Percentiles rank a stretch among this genome's conserved stretches.
These are phyloP conservation scores for Taeniopygia guttata DNA, from an alignment of 2,797 vertebrate genomes.

Conservation along the genomic window DNA sequence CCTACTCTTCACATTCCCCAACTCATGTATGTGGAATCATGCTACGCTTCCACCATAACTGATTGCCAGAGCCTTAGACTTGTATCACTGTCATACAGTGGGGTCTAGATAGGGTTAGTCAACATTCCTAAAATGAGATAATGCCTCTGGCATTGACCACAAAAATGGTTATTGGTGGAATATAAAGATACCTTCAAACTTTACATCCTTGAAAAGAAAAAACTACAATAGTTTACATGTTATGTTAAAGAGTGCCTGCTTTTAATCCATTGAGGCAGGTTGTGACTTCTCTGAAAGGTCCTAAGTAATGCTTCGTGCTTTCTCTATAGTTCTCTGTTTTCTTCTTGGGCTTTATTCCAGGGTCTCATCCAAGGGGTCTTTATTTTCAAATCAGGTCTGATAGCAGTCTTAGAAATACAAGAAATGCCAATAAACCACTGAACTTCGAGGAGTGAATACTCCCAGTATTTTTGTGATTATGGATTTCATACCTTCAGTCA, in stretches of 20 bases:
- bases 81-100: background rate
- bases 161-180: background rate
- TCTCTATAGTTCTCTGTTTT: background rate
- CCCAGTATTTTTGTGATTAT: background rate
- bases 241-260: background rate
- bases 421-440: background rate
- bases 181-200: background rate
- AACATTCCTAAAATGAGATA: background rate
- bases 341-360: background rate
- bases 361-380: background rate
- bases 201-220: background rate
- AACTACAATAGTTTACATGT: accelerated
- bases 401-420: background rate
- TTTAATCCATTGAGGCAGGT: background rate
- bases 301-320: background rate
- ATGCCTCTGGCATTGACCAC: background rate
- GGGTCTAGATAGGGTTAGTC: background rate
- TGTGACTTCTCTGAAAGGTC: background rate
- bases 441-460: background rate
- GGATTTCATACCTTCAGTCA: background rate
- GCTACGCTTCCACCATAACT: background rate
- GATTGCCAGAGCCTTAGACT: background rate
- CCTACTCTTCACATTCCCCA: background rate
- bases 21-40: background rate
- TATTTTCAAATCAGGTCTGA: background rate